Evolutionary conservation across 1,140 invertebrate genomes (phyloP), one percentile per base, ranked within the genome.

Genomic region (Oreohelix idahoensis): DNA sequence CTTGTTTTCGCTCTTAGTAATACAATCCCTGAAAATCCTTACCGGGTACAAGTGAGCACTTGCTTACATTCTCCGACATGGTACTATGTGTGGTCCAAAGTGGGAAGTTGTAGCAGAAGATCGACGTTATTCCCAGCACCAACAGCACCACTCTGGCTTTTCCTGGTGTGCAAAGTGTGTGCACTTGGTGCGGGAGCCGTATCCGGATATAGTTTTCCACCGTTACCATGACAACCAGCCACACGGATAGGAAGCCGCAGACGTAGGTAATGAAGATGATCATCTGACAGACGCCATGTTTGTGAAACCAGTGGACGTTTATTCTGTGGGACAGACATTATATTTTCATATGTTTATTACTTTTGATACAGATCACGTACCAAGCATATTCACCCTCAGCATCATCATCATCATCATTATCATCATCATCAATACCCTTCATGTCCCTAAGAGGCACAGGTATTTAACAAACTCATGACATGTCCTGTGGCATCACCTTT

Each of bases 1-100:
- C n/a, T n/a, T n/a, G n/a, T n/a, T n/a, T n/a, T n/a, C n/a, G n/a
- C n/a, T n/a, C 45, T 11, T 11, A 49, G 45, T 11, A 8, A 49
- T 49, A 17, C 45, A 49, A 17, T 49, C 17, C 45, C 45, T 11
- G 10, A 11, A 93, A 85, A 94, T 93, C 93, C 94, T 92, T 94
- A 94, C 0, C 92, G 88, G 35, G 94, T 91, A 35, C 77, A 45
- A 51, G 36, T 17, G 63, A 81, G 38, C 66, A 66, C 36, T 10
- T 35, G 36, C 15, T 83, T 38, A 5, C 10, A 29, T 29, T 86
- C 63, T 71, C 26, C 1, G 76, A n/a, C 29, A 23, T 63, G 1
- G 83, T 45, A 0, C 83, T 66, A 13, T 58, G 75, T 4, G 81
- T 84, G 26, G 87, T 90, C 87, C 89, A 91, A 13, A 92, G 77